Evolutionary conservation across 2,888 invertebrate species (phyloP).

Genomic region (Crioceris asparagi): DNA sequence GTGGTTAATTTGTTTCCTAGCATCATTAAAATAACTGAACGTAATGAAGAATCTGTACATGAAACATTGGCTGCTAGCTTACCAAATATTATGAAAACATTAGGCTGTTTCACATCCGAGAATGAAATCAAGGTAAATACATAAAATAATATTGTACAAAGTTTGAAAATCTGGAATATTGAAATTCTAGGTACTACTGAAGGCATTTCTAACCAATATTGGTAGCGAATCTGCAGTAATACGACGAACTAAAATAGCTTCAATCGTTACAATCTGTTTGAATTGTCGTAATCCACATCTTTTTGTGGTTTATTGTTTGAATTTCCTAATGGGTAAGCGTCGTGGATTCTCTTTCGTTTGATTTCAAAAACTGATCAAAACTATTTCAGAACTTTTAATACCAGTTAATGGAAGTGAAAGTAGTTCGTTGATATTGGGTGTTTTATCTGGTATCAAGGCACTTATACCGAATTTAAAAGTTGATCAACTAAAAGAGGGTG

Average conservation of each 20-base stretch:
- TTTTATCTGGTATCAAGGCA: conserved; percentile 52
- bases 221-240: conserved; percentile 57
- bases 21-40: conserved; percentile 55
- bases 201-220: conserved; percentile 55
- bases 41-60: conserved; percentile 61
- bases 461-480: conserved; percentile 46
- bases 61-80: conserved; percentile 55
- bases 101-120: conserved; percentile 61
- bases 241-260: conserved; percentile 69
- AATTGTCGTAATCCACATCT: conserved; percentile 60
- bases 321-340: conserved; percentile 46
- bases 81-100: conserved; percentile 52
- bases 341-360: background rate
- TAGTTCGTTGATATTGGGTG: conserved; percentile 49
- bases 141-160: background rate
- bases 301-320: conserved; percentile 58
- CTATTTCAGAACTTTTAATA: conserved; percentile 29
- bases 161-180: background rate
- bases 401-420: conserved; percentile 34
- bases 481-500: conserved; percentile 12
- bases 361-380: conserved; percentile 4
- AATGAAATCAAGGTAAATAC: conserved; percentile 52
- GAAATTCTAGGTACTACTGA: conserved; percentile 48
- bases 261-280: conserved; percentile 69
- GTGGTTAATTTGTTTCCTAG: conserved; percentile 65